Evolutionary conservation across 2,888 invertebrate genomes (phyloP), one percentile per base, ranked within the genome.

Genomic region (Fragum whitleyi): DNA sequence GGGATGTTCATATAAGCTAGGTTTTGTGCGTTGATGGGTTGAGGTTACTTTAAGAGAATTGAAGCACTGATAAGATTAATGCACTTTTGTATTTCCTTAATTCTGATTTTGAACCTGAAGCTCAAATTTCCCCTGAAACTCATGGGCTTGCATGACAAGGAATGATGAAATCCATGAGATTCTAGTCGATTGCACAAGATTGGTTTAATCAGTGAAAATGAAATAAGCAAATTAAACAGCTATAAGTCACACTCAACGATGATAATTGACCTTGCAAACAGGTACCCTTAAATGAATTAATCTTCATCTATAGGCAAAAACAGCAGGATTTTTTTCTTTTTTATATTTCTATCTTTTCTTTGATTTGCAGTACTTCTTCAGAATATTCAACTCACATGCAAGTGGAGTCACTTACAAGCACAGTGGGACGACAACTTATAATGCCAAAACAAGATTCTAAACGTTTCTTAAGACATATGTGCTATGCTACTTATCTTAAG

Each of bases 201-300:
- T 61, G 61, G 61, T 61, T 61, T 61, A 32, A 61, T 61, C 32
- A 28, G 61, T 61, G 32, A 21, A 32, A 61, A 61, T 61, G n/a
- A 61, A 61, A 32, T 61, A 61, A 61, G 29, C 23, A 61, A 61
- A 61, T 61, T n/a, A 61, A 61, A 61, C 61, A 23, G 11, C 26
- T 11, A 61, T 61, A 61, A 61, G 61, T 61, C 61, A 61, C n/a
- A 32, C 32, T 61, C 47, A 28, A 61, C 59, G 26, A 14, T 61
- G 61, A 61, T 61, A 61, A 61, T 61, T 29, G 19, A 61, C 7
- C 61, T 32, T 61, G 61, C 26, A 61, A 61, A 61, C 61, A 61
- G 61, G 61, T n/a, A 14, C 14, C 11, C 61, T 61, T 28, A 14
- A 23, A 9, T 2, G 26, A 61, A 61, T 61, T n/a, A 61, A 61